Conservation (phyloP, 2,113 vertebrate species). For the Sapajus apella region DNA sequence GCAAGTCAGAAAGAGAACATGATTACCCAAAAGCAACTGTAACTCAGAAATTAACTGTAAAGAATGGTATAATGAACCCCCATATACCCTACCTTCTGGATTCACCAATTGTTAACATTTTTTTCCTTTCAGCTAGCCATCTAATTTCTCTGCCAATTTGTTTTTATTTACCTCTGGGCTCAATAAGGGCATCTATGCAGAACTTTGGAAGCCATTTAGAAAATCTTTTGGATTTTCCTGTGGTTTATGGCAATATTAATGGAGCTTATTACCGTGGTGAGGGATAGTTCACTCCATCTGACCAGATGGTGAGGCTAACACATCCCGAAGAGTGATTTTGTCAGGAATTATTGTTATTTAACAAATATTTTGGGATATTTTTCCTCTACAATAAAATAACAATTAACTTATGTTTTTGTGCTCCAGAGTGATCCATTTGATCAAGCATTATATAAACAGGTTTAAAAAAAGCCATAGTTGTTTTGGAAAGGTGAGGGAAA, state of each 20-base stretch:
- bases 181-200: conserved; percentile 49
- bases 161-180: conserved; percentile 49
- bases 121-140: neutral
- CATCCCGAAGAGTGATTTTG: conserved; percentile 14
- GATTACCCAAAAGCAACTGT: conserved; percentile 12
- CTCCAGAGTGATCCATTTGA: conserved; percentile 22
- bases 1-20: conserved; percentile 16
- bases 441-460: neutral
- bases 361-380: conserved; percentile 59
- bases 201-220: conserved; percentile 59
- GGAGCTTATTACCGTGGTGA: neutral
- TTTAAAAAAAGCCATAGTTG: neutral
- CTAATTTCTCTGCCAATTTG: conserved; percentile 20
- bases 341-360: conserved; percentile 60
- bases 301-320: neutral
- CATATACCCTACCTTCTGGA: neutral
- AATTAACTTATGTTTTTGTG: conserved; percentile 15
- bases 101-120: conserved; percentile 31
- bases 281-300: neutral
- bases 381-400: conserved; percentile 70
- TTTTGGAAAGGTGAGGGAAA: neutral
- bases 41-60: conserved; percentile 44
- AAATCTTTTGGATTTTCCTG: conserved; percentile 20
- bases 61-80: neutral
- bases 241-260: neutral